A percentile compares a stretch with the other conserved stretches of the same genome.
Conservation (phyloP, 2,113 vertebrate genomes). For the Eretmodus cyanostictus region DNA sequence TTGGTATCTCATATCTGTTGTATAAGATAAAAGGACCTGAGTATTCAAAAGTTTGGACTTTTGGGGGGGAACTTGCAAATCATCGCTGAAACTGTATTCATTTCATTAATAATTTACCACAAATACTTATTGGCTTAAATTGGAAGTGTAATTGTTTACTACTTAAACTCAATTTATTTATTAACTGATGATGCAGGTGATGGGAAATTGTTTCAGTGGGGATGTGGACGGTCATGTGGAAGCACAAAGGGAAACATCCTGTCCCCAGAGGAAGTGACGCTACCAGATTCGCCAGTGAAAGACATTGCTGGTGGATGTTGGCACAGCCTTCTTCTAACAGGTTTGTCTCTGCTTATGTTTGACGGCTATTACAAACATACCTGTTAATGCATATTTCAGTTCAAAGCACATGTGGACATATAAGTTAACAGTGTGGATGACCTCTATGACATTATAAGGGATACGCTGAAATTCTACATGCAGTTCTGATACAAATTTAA, state of each 20-base stretch:
- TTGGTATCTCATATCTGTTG: not conserved
- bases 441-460: not conserved
- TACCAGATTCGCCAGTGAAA: not conserved
- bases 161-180: not conserved
- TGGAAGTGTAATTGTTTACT: not conserved
- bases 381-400: not conserved
- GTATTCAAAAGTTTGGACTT: not conserved
- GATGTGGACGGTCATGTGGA: constrained; percentile 36
- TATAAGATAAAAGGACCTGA: not conserved
- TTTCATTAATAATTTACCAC: not conserved
- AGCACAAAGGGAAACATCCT: constrained; percentile 29
- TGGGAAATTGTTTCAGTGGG: constrained; percentile 40
- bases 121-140: not conserved
- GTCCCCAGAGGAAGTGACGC: constrained; percentile 27
- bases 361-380: not conserved
- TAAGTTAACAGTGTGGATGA: not conserved
- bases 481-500: not conserved
- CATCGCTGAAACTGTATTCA: not conserved
- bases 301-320: constrained; percentile 27
- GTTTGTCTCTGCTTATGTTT: constrained; percentile 4
- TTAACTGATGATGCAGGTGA: constrained; percentile 16
- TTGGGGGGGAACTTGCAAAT: not conserved
- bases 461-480: not conserved
- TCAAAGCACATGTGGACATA: not conserved
- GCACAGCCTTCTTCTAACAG: constrained; percentile 47